These are phyloP conservation scores for Pseudopipra pipra DNA, from an alignment of 2,113 vertebrate genomes.

Conservation along the genomic window DNA sequence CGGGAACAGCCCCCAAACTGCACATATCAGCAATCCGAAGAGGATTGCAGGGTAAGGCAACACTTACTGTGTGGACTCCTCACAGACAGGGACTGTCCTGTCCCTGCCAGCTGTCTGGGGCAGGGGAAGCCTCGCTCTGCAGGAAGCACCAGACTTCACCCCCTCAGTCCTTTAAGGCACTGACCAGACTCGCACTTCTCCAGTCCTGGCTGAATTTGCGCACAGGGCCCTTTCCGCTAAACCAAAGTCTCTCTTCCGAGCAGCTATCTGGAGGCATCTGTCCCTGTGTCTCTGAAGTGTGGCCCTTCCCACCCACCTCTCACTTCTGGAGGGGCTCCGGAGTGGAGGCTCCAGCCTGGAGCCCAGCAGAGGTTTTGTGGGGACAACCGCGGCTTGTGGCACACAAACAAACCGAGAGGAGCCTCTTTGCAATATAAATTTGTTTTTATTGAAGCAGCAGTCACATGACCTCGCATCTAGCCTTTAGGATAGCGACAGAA, in stretches of 20 bases:
- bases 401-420: slow-evolving; percentile 50
- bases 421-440: slow-evolving; percentile 78
- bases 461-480: slow-evolving; percentile 80
- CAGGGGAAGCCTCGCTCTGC: fast-evolving
- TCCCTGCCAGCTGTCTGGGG: fast-evolving
- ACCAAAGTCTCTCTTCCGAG: neutral
- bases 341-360: fast-evolving
- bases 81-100: fast-evolving
- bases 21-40: neutral
- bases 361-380: neutral
- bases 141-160: neutral
- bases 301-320: neutral
- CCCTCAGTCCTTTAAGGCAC: fast-evolving
- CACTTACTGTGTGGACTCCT: fast-evolving
- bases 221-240: neutral
- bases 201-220: neutral
- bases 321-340: fast-evolving
- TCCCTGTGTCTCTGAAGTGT: fast-evolving
- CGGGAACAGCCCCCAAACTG: neutral
- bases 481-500: slow-evolving; percentile 75
- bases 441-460: slow-evolving; percentile 84
- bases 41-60: fast-evolving
- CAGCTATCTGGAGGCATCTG: neutral
- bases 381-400: neutral
- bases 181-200: neutral